Evolutionary conservation across 1,140 invertebrate species (phyloP).

Genomic region (Macrocentrus cingulum): DNA sequence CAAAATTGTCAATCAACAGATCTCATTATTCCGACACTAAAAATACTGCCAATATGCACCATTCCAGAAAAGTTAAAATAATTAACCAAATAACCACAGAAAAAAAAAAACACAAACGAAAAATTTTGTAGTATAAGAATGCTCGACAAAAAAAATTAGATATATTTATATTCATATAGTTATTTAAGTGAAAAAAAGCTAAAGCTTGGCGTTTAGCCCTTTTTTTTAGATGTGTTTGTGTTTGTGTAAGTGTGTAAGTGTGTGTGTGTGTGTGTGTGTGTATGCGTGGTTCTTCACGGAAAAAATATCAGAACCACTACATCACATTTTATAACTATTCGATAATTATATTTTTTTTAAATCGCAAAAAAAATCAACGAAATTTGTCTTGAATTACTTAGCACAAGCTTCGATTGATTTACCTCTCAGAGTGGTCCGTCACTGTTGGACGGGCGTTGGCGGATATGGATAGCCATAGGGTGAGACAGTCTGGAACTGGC

Average conservation of each 20-base stretch:
- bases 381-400: constrained; percentile 28
- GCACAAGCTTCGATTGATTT: constrained; percentile 45
- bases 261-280: background rate
- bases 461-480: constrained; percentile 61
- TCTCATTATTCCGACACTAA: no score
- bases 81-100: constrained; percentile 37
- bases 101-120: constrained; percentile 38
- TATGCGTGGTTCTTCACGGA: background rate
- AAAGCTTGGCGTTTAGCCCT: background rate
- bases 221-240: background rate
- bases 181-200: background rate
- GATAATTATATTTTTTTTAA: background rate
- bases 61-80: constrained; percentile 42
- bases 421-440: constrained; percentile 38
- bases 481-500: constrained; percentile 56
- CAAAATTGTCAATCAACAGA: background rate
- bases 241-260: background rate
- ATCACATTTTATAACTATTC: constrained; percentile 2
- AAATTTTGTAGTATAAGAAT: background rate
- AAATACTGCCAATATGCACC: constrained; percentile 26
- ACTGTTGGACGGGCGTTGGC: constrained; percentile 57
- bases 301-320: background rate
- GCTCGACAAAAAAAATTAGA: background rate
- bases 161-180: background rate
- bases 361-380: background rate